A percentile compares a stretch with the other conserved stretches of the same genome.
phyloP scores from a whole-genome alignment of 2,797 vertebrate species.

The Alexandromys oeconomus region DNA sequence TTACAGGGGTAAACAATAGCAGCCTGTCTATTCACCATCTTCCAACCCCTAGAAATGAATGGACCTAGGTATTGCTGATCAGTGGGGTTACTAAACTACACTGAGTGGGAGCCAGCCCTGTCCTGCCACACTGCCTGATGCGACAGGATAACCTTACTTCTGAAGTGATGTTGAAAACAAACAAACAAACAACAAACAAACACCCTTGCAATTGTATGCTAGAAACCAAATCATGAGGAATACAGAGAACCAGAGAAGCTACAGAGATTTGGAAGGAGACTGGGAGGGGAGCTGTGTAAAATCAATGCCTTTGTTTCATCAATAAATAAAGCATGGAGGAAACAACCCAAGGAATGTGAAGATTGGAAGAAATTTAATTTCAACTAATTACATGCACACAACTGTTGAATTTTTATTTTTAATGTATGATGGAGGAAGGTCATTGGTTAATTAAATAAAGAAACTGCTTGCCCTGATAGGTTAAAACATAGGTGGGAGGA shows the following conservation, averaged over 20 bases:
- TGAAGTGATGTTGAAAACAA: no score
- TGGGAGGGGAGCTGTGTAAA: not conserved
- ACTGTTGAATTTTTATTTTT: not conserved
- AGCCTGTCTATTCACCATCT: not conserved
- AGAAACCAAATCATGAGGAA: not conserved
- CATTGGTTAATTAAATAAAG: no score
- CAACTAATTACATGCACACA: not conserved
- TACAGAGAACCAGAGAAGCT: not conserved
- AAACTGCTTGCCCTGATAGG: no score
- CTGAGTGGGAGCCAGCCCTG: not conserved
- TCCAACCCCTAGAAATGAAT: not conserved
- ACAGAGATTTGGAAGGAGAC: not conserved
- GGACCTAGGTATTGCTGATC: not conserved
- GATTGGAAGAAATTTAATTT: not conserved
- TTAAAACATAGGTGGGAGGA: no score
- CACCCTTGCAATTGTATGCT: not conserved
- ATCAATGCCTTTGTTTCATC: not conserved
- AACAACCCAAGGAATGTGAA: not conserved
- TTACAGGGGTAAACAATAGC: not conserved
- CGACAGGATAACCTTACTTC: not conserved
- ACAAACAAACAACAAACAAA: no score
- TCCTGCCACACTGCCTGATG: not conserved
- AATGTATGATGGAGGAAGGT: not conserved
- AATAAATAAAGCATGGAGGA: not conserved
- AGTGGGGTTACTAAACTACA: not conserved